phyloP scores from a whole-genome alignment of 2,888 invertebrate genomes.

The Phengaris alcon region DNA sequence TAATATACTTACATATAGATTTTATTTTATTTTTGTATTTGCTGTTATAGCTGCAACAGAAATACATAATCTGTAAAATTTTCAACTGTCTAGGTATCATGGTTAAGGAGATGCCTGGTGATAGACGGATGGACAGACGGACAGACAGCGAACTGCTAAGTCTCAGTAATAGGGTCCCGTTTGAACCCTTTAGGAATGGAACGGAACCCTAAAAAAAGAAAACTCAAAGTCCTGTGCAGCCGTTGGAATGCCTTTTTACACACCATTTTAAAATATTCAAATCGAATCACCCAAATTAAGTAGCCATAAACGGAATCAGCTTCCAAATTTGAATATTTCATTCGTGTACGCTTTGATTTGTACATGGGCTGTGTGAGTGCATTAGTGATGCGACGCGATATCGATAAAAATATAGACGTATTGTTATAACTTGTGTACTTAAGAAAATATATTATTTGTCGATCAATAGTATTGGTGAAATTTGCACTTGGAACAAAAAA shows the following conservation, averaged over 20 bases:
- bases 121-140: too few relatives aligned
- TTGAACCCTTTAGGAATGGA: too few relatives aligned
- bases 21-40: too few relatives aligned
- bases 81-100: too few relatives aligned
- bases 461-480: too few relatives aligned
- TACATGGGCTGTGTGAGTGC: slow-evolving; percentile 51
- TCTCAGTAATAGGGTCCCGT: too few relatives aligned
- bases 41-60: too few relatives aligned
- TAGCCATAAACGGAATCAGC: slow-evolving; percentile 80
- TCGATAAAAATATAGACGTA: slow-evolving; percentile 28
- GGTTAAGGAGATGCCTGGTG: too few relatives aligned
- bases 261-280: slow-evolving; percentile 74
- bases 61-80: too few relatives aligned
- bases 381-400: slow-evolving; percentile 44
- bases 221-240: slow-evolving; percentile 35
- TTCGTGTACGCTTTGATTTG: slow-evolving; percentile 72
- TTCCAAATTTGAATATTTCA: slow-evolving; percentile 80
- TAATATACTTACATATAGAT: too few relatives aligned
- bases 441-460: background rate
- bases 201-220: slow-evolving; percentile 29
- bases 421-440: background rate
- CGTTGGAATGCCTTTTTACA: slow-evolving; percentile 66
- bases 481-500: too few relatives aligned
- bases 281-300: slow-evolving; percentile 80
- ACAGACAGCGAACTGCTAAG: too few relatives aligned